These are phyloP conservation scores for Macrobrachium nipponense DNA, from an alignment of 1,140 invertebrate genomes.

Conservation along the genomic window DNA sequence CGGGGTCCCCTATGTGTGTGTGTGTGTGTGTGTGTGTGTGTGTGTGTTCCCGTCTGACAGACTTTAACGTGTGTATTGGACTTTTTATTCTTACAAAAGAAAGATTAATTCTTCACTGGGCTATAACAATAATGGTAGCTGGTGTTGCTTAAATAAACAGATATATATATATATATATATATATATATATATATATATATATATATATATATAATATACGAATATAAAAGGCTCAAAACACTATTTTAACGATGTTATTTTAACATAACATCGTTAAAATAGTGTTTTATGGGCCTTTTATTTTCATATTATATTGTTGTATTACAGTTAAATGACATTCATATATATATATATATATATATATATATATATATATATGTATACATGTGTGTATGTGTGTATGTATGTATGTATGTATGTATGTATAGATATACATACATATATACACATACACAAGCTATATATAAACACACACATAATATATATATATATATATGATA, in stretches of 20 bases:
- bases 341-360: slow-evolving; percentile 24
- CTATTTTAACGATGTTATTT: too few relatives aligned
- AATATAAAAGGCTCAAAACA: too few relatives aligned
- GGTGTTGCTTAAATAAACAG: background rate
- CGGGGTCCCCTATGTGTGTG: background rate
- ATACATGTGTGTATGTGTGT: background rate
- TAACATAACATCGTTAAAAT: too few relatives aligned
- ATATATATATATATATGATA: slow-evolving; percentile 13
- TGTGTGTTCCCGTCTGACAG: background rate
- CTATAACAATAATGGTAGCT: background rate
- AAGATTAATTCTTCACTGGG: background rate
- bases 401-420: slow-evolving; percentile 1
- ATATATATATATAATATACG: slow-evolving; percentile 11
- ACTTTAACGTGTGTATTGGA: background rate
- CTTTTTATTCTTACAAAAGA: background rate
- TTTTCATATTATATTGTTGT: too few relatives aligned
- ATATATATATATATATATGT: slow-evolving; percentile 6
- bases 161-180: slow-evolving; percentile 23
- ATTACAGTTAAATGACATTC: too few relatives aligned
- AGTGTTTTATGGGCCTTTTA: too few relatives aligned
- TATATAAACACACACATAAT: background rate
- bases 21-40: background rate
- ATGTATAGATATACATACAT: background rate
- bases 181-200: slow-evolving; percentile 24
- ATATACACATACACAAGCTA: background rate